Conservation (phyloP, 2,888 invertebrate species). For the Callyntrura guangdongensis region DNA sequence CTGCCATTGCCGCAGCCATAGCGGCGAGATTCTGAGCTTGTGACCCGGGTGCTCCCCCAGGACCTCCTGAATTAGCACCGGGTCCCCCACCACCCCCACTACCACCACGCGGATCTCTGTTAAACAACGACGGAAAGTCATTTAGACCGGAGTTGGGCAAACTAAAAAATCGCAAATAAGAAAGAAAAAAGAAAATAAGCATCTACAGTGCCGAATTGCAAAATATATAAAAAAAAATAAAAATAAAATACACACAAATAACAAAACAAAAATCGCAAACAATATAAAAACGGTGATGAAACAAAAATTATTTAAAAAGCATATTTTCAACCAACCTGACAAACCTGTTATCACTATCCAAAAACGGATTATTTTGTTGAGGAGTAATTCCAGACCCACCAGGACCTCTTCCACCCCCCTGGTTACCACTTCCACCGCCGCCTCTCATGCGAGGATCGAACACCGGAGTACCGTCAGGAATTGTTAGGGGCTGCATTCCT, state of each 20-base stretch:
- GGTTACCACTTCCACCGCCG: conserved; percentile 69
- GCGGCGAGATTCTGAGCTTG: conserved; percentile 62
- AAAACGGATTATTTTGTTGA: conserved; percentile 71
- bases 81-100: conserved; percentile 10
- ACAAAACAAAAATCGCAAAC: conserved; percentile 23
- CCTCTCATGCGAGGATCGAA: conserved; percentile 76
- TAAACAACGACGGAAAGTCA: conserved; percentile 77
- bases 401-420: conserved; percentile 15
- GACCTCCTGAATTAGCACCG: conserved; percentile 29
- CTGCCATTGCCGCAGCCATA: conserved; percentile 76
- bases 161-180: conserved; percentile 41
- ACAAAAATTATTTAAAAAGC: conserved; percentile 62
- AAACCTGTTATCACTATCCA: conserved; percentile 78
- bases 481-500: conserved; percentile 71
- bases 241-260: not conserved
- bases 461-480: conserved; percentile 76
- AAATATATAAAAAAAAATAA: conserved; percentile 28
- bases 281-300: conserved; percentile 32
- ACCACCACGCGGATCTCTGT: conserved; percentile 73
- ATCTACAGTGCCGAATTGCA: not conserved
- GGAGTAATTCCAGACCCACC: conserved; percentile 53
- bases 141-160: conserved; percentile 70
- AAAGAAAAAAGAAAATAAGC: conserved; percentile 55
- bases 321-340: conserved; percentile 59
- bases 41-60: not conserved